Base-by-base conservation (phyloP, 2,888 invertebrate species). In the Dilophus febrilis region DNA sequence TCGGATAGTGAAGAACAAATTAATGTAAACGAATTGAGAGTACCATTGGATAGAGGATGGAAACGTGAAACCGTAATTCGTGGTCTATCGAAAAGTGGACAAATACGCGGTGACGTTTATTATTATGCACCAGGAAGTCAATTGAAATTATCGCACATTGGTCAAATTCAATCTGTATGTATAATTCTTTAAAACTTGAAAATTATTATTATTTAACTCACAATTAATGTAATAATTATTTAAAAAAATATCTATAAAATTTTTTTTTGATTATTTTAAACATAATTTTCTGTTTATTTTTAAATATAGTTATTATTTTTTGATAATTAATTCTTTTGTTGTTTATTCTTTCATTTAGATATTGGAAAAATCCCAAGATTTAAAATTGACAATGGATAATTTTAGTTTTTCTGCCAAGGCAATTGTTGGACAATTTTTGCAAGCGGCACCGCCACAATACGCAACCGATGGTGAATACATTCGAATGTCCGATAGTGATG, bases 341-440 rank as follows among this genome's bases (percentile, higher is more conserved):
- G n/a, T n/a, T n/a, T n/a, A n/a, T 36, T 46, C 45, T 44, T 42
- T 45, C 45, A 59, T 62, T 18, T 65, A 86, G 81, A 82, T 82
- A 62, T 65, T 91, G 54, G 82, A 85, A 58, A 66, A 14, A 49
- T n/a, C n/a, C n/a, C 30, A 35, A 22, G 29, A 28, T 22, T 35
- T 35, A 4, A 39, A 36, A 36, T 61, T 94, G 40, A 77, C 75
- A 3, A 70, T 79, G 17, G 88, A 91, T 46, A 84, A 92, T 66
- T 95, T 95, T 64, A 88, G 85, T 45, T 94, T 91, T 66, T 88
- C 84, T 51, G 81, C 88, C 33, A 80, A 86, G 46, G 73, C 82
- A 3, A 74, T 91, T 45, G 73, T 95, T 30, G 97, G 97, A 3
- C 88, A 90, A 46, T 95, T 91, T 59, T 65, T 90, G 36, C 88